Base-by-base conservation (phyloP, 2,888 invertebrate species). In the Lithophane socia region DNA sequence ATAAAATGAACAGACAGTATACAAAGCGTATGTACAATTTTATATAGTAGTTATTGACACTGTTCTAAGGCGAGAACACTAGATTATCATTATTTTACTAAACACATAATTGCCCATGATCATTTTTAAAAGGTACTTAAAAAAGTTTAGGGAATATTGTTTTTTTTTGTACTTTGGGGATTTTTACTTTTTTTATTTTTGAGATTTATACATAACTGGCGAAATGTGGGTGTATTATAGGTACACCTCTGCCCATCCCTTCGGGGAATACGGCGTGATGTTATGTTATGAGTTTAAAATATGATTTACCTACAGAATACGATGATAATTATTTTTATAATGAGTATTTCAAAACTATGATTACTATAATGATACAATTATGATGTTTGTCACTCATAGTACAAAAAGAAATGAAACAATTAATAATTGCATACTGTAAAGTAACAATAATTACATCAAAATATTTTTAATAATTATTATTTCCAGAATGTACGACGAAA, bases 21-120 rank as follows among this genome's bases (percentile, higher is more conserved):
- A 93, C 90, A 92, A 93, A 93, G 93, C 93, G 21, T 91, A 91
- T 92, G 88, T 91, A 92, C 92, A 93, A 80, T 85, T 88, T 87
- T 88, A 90, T 87, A 89, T 84, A 83, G 79, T 89, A 90, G 90
- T 92, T 92, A 93, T 93, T 92, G 92, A 93, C 93, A 92, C 91
- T 88, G 88, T 91, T 87, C 91, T 92, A 93, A 93, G 93, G 93
- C 93, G 88, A 90, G 89, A 91, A 87, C 82, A 83, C 87, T 86
- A 84, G 75, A 82, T 77, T 84, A 70, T 77, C 80, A 76, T 79
- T 82, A 80, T 60, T 77, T 75, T 77, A 80, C 63, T 76, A 83
- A 73, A 77, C 71, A 84, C 63, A 73, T 84, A 77, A 63, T 77
- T 29, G 73, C 79, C 68, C 77, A 80, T 77, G 63, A 82, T 71